Conservation (phyloP, 1,140 invertebrate genomes). For the Drosophila repleta region DNA sequence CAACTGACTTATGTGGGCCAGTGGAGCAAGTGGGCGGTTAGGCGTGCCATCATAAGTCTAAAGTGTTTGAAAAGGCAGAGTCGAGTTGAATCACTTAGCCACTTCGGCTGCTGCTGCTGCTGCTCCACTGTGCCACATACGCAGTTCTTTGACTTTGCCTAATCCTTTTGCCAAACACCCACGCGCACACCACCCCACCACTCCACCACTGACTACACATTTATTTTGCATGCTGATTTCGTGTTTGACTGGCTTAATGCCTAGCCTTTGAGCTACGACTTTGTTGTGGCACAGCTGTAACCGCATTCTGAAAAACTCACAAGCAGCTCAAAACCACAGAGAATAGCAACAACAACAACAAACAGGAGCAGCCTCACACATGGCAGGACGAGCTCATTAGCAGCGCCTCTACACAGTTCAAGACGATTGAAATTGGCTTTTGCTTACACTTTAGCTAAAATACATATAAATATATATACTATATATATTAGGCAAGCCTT, state of each 20-base stretch:
- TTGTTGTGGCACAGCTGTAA: slow-evolving; percentile 36
- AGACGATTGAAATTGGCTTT: slow-evolving; percentile 15
- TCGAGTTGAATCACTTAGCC: slow-evolving; percentile 11
- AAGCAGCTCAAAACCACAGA: slow-evolving; percentile 11
- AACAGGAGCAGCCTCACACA: background rate
- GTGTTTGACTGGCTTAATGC: slow-evolving; percentile 12
- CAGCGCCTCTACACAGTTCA: background rate
- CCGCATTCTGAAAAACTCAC: slow-evolving; percentile 20
- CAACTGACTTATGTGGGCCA: slow-evolving; percentile 21
- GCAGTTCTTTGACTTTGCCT: slow-evolving; percentile 27
- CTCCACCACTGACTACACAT: slow-evolving; percentile 2
- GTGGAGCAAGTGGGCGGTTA: slow-evolving; percentile 6
- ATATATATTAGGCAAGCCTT: background rate
- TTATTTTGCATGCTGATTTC: slow-evolving; percentile 4
- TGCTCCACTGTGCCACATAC: slow-evolving; percentile 36
- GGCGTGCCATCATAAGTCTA: slow-evolving; percentile 17
- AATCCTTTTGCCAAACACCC: no score
- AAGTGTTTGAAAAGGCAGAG: slow-evolving; percentile 22
- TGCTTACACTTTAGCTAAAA: background rate
- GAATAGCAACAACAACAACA: slow-evolving; percentile 2
- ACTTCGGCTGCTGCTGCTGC: background rate
- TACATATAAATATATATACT: background rate
- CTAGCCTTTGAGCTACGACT: slow-evolving; percentile 11
- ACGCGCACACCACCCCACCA: no score
- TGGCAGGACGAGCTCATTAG: slow-evolving; percentile 23